A percentile compares a stretch with the other conserved stretches of the same genome.
Evolutionary conservation across 2,888 invertebrate species (phyloP).

Genomic region (Vesta saturnalis): DNA sequence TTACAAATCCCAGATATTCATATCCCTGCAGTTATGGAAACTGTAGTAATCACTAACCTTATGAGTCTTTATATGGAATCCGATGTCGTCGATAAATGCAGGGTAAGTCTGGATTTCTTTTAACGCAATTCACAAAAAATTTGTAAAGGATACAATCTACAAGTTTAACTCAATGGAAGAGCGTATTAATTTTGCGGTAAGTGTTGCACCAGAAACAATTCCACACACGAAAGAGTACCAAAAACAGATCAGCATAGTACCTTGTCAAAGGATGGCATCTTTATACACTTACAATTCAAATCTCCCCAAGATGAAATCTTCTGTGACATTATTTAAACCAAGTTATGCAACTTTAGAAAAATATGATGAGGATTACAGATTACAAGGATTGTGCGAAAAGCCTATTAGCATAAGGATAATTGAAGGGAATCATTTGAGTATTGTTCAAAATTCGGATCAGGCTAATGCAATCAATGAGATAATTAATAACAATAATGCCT

Average conservation of each 20-base stretch:
- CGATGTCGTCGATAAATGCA: slow-evolving; percentile 63
- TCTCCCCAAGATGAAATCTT: slow-evolving; percentile 61
- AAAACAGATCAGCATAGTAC: slow-evolving; percentile 57
- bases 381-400: slow-evolving; percentile 68
- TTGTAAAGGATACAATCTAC: slow-evolving; percentile 61
- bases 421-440: slow-evolving; percentile 79
- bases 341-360: slow-evolving; percentile 67
- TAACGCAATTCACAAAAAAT: slow-evolving; percentile 45
- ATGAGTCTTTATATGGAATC: not conserved
- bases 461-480: slow-evolving; percentile 68
- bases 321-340: slow-evolving; percentile 72
- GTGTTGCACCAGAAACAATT: slow-evolving; percentile 58
- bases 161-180: slow-evolving; percentile 68
- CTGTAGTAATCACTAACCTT: not conserved
- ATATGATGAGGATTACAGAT: slow-evolving; percentile 72
- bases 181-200: slow-evolving; percentile 65
- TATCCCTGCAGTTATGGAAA: not conserved
- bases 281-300: slow-evolving; percentile 63
- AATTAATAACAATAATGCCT: slow-evolving; percentile 11
- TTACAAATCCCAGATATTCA: slow-evolving; percentile 64
- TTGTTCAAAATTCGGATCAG: slow-evolving; percentile 72
- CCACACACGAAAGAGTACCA: slow-evolving; percentile 61
- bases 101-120: slow-evolving; percentile 27
- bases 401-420: slow-evolving; percentile 69
- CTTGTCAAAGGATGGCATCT: slow-evolving; percentile 68